phyloP scores from a whole-genome alignment of 2,888 invertebrate species.

The Acrocera orbiculus region DNA sequence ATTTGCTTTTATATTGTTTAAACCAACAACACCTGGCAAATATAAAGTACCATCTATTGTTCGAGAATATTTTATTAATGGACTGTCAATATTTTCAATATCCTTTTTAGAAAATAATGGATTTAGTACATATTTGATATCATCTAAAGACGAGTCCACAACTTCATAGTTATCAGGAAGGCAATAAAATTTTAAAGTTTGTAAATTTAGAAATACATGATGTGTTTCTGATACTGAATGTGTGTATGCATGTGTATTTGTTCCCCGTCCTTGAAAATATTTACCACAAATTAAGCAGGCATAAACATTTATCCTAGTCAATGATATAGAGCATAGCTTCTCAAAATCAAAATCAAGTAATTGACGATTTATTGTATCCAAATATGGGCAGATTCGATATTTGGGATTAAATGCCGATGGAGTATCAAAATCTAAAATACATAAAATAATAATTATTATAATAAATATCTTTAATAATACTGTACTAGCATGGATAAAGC shows the following conservation, averaged over 20 bases:
- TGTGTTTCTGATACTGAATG: slow-evolving; percentile 97
- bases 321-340: slow-evolving; percentile 92
- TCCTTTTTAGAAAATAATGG: slow-evolving; percentile 81
- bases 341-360: slow-evolving; percentile 99
- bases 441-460: not conserved
- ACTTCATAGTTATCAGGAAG: slow-evolving; percentile 99
- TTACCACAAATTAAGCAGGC: slow-evolving; percentile 98
- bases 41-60: slow-evolving; percentile 95
- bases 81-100: slow-evolving; percentile 59
- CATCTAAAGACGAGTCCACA: slow-evolving; percentile 90
- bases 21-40: slow-evolving; percentile 87
- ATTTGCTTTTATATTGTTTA: slow-evolving; percentile 99
- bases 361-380: slow-evolving; percentile 95
- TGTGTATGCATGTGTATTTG: slow-evolving; percentile 96
- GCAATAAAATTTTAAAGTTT: slow-evolving; percentile 94
- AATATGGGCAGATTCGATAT: slow-evolving; percentile 72
- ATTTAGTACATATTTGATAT: slow-evolving; percentile 95
- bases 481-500: no score
- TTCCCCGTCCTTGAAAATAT: slow-evolving; percentile 93
- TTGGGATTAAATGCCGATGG: slow-evolving; percentile 32
- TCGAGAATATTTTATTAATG: slow-evolving; percentile 61
- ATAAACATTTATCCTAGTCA: slow-evolving; percentile 97
- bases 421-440: slow-evolving; percentile 17
- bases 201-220: slow-evolving; percentile 93
- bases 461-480: no score